Conservation (phyloP, 1,140 invertebrate species). For the Tachypleus tridentatus region DNA sequence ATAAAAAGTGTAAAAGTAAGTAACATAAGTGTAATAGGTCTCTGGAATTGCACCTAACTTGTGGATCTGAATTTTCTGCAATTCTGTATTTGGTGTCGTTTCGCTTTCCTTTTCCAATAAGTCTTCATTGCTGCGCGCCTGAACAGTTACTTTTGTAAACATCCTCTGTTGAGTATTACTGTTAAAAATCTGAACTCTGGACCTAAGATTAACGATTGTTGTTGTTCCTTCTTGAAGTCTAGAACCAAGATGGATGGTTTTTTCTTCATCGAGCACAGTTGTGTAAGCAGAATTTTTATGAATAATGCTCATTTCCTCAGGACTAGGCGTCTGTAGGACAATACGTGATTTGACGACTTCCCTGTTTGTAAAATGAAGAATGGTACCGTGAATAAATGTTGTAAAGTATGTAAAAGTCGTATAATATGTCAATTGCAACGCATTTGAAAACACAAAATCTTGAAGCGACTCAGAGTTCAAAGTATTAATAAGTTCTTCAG, state of each 20-base stretch:
- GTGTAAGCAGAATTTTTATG: conserved; percentile 7
- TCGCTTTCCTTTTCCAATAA: neutral
- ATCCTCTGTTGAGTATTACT: conserved; percentile 1
- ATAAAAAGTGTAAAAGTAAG: conserved; percentile 25
- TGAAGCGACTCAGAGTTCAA: too few relatives aligned
- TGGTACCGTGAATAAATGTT: conserved; percentile 74
- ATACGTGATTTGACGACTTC: conserved; percentile 16
- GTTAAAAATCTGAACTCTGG: conserved; percentile 14
- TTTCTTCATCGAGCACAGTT: neutral
- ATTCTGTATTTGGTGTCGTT: neutral
- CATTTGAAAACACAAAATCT: too few relatives aligned
- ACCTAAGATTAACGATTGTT: conserved; percentile 29
- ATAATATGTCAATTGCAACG: conserved; percentile 33
- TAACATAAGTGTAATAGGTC: conserved; percentile 20
- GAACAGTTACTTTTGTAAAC: conserved; percentile 1
- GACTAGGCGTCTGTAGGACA: conserved; percentile 15
- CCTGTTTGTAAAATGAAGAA: conserved; percentile 49
- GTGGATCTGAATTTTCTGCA: neutral
- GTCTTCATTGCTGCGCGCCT: neutral
- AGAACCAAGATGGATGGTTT: conserved; percentile 23
- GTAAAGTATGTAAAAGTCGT: conserved; percentile 89
- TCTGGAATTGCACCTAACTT: conserved; percentile 11
- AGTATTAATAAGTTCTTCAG: too few relatives aligned
- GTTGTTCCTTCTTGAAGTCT: conserved; percentile 27
- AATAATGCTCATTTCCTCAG: conserved; percentile 10